Evolutionary conservation across 2,888 invertebrate species (phyloP).

Genomic region (Stratiomys singularior): DNA sequence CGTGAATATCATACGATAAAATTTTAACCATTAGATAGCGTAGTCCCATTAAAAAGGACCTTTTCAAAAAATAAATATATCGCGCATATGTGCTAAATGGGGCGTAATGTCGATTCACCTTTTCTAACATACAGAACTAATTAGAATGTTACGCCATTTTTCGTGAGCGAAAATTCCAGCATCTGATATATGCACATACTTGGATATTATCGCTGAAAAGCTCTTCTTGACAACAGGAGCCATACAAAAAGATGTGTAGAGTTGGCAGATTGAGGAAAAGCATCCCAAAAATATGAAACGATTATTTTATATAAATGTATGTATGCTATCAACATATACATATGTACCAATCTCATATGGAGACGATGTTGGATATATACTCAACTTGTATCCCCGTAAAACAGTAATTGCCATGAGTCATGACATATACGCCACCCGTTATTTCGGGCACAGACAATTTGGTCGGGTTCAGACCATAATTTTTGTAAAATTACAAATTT

Average conservation of each 20-base stretch:
- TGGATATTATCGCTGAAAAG: not conserved
- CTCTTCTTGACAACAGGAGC: not conserved
- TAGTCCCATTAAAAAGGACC: conserved; percentile 19
- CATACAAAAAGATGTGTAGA: not conserved
- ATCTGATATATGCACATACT: conserved; percentile 1
- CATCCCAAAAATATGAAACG: not conserved
- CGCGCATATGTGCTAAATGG: conserved; percentile 56
- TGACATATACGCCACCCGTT: conserved; percentile 28
- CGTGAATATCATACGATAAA: too few relatives aligned
- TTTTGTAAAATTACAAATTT: conserved; percentile 41
- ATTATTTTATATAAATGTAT: not conserved
- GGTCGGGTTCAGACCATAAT: conserved; percentile 41
- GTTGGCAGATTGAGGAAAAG: not conserved
- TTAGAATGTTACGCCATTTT: conserved; percentile 54
- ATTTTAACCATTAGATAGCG: not conserved
- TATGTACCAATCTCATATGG: too few relatives aligned
- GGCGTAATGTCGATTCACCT: conserved; percentile 54
- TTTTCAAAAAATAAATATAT: conserved; percentile 42
- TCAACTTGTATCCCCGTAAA: too few relatives aligned
- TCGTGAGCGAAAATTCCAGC: conserved; percentile 50
- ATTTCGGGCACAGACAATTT: conserved; percentile 26
- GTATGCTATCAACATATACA: too few relatives aligned
- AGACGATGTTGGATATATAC: too few relatives aligned
- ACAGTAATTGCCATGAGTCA: conserved; percentile 41
- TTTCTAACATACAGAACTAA: conserved; percentile 47